Base-by-base conservation (phyloP, 37 sponge, comb jelly and placozoan genomes). In the Mnemiopsis leidyi region DNA sequence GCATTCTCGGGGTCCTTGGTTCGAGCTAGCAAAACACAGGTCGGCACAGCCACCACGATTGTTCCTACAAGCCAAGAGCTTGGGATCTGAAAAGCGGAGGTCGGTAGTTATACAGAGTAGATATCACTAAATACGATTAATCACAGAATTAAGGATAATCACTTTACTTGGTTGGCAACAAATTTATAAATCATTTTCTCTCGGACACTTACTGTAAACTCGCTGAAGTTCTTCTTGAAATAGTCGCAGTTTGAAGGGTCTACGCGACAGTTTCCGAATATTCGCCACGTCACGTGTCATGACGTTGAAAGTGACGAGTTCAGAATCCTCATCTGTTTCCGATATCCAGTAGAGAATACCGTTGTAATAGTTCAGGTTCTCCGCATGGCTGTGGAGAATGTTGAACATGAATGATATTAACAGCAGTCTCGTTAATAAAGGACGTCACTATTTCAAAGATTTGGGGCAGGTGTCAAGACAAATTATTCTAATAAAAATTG, bases 71-170 rank as follows among this genome's bases (percentile, higher is more conserved):
- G 36, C 36, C 35, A 79, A 16, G 21, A 79, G 36, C 35, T 16
- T 21, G 36, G 82, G 33, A 23, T 79, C 82, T 79, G 82, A 31
- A 31, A n/a, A n/a, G n/a, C n/a, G n/a, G n/a, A n/a, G n/a, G n/a
- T n/a, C n/a, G n/a, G n/a, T n/a, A n/a, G n/a, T n/a, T n/a, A n/a
- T n/a, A n/a, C n/a, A n/a, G n/a, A n/a, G n/a, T n/a, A n/a, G n/a
- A n/a, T n/a, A n/a, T n/a, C n/a, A n/a, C n/a, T n/a, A n/a, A n/a
- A n/a, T n/a, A n/a, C n/a, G n/a, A n/a, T n/a, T n/a, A n/a, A n/a
- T n/a, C n/a, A n/a, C n/a, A n/a, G n/a, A n/a, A n/a, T n/a, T n/a
- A n/a, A n/a, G n/a, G n/a, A n/a, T n/a, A n/a, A n/a, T n/a, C n/a
- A n/a, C n/a, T n/a, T n/a, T n/a, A n/a, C n/a, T n/a, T n/a, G n/a